These are phyloP conservation scores for Pollenia griseotomentosa DNA, from an alignment of 2,888 invertebrate genomes.

Conservation along the genomic window DNA sequence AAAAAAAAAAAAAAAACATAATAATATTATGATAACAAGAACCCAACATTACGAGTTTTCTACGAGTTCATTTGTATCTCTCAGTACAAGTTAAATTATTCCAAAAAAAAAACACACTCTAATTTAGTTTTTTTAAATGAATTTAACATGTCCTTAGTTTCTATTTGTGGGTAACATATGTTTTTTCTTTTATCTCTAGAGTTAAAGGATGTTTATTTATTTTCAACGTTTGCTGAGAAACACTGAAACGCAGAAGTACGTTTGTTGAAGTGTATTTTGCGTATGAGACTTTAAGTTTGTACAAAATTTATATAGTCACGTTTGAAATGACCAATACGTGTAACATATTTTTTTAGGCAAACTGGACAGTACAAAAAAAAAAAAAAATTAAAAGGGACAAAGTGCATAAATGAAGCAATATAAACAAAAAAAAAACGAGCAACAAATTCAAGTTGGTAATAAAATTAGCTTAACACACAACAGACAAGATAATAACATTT, in stretches of 20 bases:
- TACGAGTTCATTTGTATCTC: not conserved
- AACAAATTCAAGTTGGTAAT: conserved; percentile 60
- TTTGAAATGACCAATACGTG: conserved; percentile 69
- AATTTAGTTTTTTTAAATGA: conserved; percentile 18
- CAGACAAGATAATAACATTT: conserved; percentile 69
- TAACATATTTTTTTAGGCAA: not conserved
- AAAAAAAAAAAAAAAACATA: not conserved
- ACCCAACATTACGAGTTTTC: conserved; percentile 8
- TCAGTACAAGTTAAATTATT: not conserved
- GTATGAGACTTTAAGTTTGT: conserved; percentile 47
- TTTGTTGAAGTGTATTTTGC: not conserved
- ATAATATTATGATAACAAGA: conserved; percentile 1
- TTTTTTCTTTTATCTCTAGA: conserved; percentile 18
- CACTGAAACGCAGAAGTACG: not conserved
- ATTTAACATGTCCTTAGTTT: conserved; percentile 29
- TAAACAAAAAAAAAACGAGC: not conserved
- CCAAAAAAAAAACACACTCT: not conserved
- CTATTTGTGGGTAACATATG: conserved; percentile 16
- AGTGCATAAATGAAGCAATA: not conserved
- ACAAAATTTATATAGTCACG: conserved; percentile 65
- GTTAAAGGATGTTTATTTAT: conserved; percentile 56
- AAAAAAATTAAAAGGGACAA: not conserved
- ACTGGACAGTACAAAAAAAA: conserved; percentile 7
- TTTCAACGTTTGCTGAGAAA: conserved; percentile 26
- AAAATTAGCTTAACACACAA: conserved; percentile 69